phyloP scores from a whole-genome alignment of 2,797 vertebrate species.

The Anguilla marmorata region DNA sequence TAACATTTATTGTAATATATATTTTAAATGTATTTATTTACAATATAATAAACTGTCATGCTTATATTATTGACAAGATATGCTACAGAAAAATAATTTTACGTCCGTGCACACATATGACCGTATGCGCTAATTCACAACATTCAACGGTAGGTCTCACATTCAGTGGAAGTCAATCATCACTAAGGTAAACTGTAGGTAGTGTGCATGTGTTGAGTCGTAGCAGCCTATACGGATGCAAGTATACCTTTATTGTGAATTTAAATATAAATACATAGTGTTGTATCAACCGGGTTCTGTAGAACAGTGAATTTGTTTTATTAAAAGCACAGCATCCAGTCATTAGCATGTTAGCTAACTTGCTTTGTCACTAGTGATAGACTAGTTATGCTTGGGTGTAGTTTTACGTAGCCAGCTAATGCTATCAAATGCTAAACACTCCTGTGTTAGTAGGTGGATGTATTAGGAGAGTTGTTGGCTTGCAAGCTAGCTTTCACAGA shows the following conservation, averaged over 20 bases:
- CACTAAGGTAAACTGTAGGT: constrained; percentile 8
- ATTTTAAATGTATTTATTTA: background rate
- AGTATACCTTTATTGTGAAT: background rate
- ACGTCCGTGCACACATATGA: background rate
- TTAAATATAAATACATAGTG: background rate
- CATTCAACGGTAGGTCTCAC: background rate
- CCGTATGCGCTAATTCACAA: background rate
- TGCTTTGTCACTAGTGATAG: background rate
- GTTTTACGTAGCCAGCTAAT: background rate
- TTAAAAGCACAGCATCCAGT: background rate
- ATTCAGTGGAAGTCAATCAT: background rate
- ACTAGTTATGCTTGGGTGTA: background rate
- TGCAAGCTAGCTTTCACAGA: background rate
- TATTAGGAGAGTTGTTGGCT: background rate
- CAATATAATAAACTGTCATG: background rate
- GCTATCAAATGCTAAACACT: background rate
- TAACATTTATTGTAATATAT: background rate
- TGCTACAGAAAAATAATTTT: background rate
- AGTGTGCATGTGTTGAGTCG: background rate
- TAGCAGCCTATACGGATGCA: background rate
- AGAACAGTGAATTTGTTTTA: background rate
- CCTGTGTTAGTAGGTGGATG: background rate
- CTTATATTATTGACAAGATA: background rate
- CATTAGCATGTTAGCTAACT: background rate
- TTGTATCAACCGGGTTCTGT: background rate